These are phyloP conservation scores for Trichomalopsis sarcophagae DNA, from an alignment of 1,140 invertebrate genomes.

Conservation along the genomic window DNA sequence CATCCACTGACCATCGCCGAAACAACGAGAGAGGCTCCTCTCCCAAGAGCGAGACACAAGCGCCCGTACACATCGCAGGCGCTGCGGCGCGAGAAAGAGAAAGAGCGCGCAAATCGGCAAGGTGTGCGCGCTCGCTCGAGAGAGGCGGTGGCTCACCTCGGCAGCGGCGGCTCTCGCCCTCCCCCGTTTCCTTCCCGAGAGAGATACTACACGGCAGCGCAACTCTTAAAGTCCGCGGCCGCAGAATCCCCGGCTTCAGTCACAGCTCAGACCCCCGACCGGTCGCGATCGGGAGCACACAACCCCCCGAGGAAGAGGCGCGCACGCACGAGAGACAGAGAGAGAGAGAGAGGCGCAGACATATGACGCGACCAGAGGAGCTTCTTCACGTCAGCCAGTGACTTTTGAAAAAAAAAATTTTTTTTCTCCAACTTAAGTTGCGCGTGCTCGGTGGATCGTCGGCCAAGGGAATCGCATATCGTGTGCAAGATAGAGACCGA, in stretches of 20 bases:
- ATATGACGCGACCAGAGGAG: not conserved
- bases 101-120: conserved; percentile 2
- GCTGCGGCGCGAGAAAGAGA: not conserved
- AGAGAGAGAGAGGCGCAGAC: not conserved
- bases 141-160: conserved; percentile 20
- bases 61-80: not conserved
- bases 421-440: not conserved
- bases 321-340: not conserved
- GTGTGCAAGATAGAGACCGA: conserved; percentile 6
- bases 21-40: not conserved
- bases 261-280: conserved; percentile 40
- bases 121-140: conserved; percentile 3
- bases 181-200: conserved; percentile 5
- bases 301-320: not conserved
- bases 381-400: not conserved
- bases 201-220: conserved; percentile 13
- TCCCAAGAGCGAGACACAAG: no score
- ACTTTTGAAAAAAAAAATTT: not conserved
- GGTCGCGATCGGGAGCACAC: conserved; percentile 29
- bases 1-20: no score
- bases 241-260: conserved; percentile 50
- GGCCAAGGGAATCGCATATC: no score
- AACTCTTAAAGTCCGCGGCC: conserved; percentile 42
- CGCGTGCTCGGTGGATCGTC: no score
- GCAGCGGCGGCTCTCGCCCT: conserved; percentile 1